Percentiles rank a stretch among this genome's conserved stretches.
Conservation (phyloP, 2,888 invertebrate species). For the Pediacus dermestoides region DNA sequence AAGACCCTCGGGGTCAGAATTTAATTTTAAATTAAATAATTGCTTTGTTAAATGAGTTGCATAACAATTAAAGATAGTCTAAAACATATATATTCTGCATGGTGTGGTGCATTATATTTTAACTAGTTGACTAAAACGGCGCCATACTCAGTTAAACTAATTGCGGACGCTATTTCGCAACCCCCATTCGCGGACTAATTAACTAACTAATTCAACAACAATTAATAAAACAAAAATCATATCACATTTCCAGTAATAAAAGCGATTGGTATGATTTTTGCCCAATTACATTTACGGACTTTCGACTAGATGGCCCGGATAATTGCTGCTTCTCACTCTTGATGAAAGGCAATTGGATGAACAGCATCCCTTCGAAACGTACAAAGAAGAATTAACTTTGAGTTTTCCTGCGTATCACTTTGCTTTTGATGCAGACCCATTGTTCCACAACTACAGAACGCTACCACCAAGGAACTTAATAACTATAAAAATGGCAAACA, state of each 20-base stretch:
- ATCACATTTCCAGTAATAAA: too few species aligned
- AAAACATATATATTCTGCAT: slow-evolving; percentile 18
- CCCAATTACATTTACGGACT: slow-evolving; percentile 4
- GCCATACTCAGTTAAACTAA: neutral
- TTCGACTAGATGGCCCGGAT: slow-evolving; percentile 4
- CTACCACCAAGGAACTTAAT: too few species aligned
- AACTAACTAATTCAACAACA: too few species aligned
- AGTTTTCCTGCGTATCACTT: slow-evolving; percentile 2
- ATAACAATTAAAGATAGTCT: slow-evolving; percentile 20
- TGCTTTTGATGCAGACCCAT: too few species aligned
- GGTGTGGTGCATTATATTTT: slow-evolving; percentile 14
- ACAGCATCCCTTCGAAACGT: slow-evolving; percentile 3
- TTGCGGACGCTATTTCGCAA: neutral
- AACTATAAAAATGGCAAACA: too few species aligned
- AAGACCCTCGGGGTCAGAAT: slow-evolving; percentile 21
- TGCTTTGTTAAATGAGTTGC: slow-evolving; percentile 24
- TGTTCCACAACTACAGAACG: too few species aligned
- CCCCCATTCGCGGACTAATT: too few species aligned
- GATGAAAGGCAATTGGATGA: slow-evolving; percentile 5
- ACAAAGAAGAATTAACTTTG: slow-evolving; percentile 5
- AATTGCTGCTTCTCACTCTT: slow-evolving; percentile 5
- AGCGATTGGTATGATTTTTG: too few species aligned
- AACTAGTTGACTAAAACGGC: too few species aligned
- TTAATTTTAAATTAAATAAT: slow-evolving; percentile 24
- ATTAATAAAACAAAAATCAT: too few species aligned